Percentiles rank a stretch among this genome's conserved stretches.
These are phyloP conservation scores for Sebastes taczanowskii DNA, from an alignment of 2,797 vertebrate genomes.

Conservation along the genomic window DNA sequence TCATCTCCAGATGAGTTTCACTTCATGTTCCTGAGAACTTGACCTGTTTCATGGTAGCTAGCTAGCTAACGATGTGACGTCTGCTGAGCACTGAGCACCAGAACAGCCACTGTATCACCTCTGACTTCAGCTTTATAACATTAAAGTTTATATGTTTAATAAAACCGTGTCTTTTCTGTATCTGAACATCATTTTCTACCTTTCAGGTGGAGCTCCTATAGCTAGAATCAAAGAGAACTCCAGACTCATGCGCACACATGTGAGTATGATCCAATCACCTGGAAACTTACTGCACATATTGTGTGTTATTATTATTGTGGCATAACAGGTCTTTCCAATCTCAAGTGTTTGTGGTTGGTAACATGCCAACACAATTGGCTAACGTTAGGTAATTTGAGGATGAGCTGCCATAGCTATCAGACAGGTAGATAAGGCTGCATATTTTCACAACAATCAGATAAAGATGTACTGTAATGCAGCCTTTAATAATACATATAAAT, in stretches of 20 bases:
- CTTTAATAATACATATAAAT: too few relatives aligned
- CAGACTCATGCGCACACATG: slow-evolving; percentile 52
- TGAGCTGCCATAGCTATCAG: not conserved
- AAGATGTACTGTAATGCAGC: too few relatives aligned
- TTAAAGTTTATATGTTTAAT: not conserved
- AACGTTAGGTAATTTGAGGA: too few relatives aligned
- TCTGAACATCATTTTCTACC: not conserved
- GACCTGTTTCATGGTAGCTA: not conserved
- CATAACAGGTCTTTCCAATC: not conserved
- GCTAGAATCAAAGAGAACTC: slow-evolving; percentile 30
- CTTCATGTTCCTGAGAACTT: slow-evolving; percentile 4
- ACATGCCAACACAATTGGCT: not conserved
- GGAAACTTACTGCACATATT: not conserved
- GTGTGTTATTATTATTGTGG: not conserved
- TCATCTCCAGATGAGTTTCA: slow-evolving; percentile 5
- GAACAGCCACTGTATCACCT: rapidly evolving
- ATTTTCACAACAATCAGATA: too few relatives aligned
- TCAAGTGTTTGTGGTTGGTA: not conserved
- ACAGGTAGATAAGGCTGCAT: not conserved
- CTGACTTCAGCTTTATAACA: not conserved
- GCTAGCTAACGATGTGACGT: not conserved
- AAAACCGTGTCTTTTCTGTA: rapidly evolving
- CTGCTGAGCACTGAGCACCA: not conserved
- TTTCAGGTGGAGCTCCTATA: slow-evolving; percentile 12
- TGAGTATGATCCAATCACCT: slow-evolving; percentile 52